Conservation (phyloP, 2,888 invertebrate species). For the Prosapia bicincta region DNA sequence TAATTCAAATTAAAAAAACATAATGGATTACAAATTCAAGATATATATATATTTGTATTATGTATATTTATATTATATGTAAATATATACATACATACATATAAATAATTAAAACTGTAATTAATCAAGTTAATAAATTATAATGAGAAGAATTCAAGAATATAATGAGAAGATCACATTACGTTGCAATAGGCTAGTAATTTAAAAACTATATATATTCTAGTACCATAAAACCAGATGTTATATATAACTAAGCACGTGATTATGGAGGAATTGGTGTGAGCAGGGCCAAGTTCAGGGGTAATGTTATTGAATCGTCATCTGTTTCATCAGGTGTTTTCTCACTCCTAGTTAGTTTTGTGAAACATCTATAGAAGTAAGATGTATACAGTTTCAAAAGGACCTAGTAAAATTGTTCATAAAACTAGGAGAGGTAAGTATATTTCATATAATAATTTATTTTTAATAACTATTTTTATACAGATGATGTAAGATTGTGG, state of each 20-base stretch:
- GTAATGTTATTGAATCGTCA: neutral
- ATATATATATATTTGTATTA: too few relatives aligned
- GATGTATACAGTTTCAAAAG: conserved; percentile 86
- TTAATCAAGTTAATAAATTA: too few relatives aligned
- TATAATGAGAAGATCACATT: too few relatives aligned
- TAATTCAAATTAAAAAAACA: too few relatives aligned
- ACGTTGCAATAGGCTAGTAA: too few relatives aligned
- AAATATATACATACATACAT: too few relatives aligned
- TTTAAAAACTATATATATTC: too few relatives aligned
- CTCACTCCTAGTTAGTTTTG: neutral
- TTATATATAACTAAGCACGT: neutral
- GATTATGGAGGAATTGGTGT: neutral
- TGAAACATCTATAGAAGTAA: neutral
- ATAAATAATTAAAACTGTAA: too few relatives aligned
- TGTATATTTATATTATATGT: too few relatives aligned
- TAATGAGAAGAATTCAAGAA: too few relatives aligned
- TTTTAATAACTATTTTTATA: conserved; percentile 19
- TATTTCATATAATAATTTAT: neutral
- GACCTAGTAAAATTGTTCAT: conserved; percentile 83
- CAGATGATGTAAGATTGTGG: conserved; percentile 24
- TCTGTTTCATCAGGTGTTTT: neutral
- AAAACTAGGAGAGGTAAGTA: conserved; percentile 74
- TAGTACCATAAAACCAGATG: neutral
- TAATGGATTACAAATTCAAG: too few relatives aligned
- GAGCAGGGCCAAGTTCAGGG: neutral